Conservation (phyloP, 2,113 vertebrate species). For the Symphodus melops region DNA sequence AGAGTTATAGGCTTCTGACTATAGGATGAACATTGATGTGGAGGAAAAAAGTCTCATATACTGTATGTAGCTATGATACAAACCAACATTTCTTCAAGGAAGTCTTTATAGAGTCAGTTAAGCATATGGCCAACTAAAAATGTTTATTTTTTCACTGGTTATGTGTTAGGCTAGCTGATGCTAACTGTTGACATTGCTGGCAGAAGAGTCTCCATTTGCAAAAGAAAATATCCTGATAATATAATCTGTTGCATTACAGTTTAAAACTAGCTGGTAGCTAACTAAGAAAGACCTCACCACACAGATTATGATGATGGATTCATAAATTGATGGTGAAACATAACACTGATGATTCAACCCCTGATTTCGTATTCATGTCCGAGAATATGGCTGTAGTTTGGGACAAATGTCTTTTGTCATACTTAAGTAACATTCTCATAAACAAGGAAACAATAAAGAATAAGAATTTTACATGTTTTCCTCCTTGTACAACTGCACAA, state of each 20-base stretch:
- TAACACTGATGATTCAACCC: too few species aligned
- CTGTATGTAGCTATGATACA: too few species aligned
- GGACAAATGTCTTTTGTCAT: neutral
- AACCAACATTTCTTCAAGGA: too few species aligned
- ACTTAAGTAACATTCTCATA: neutral
- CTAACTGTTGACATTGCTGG: slow-evolving; percentile 5
- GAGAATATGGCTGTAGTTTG: neutral
- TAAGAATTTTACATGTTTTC: neutral
- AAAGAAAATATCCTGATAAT: neutral
- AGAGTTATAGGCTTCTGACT: too few species aligned
- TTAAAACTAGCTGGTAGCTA: too few species aligned
- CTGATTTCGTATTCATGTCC: neutral
- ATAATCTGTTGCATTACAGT: too few species aligned
- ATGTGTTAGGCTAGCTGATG: neutral
- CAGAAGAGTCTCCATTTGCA: neutral
- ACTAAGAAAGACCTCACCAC: too few species aligned
- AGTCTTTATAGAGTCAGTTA: neutral
- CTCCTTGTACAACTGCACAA: neutral
- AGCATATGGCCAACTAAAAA: neutral
- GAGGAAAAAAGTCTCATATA: too few species aligned
- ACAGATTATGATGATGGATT: too few species aligned
- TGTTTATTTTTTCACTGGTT: neutral
- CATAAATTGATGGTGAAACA: too few species aligned
- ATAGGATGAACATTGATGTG: too few species aligned
- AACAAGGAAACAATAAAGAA: too few species aligned